phyloP scores from a whole-genome alignment of 2,797 vertebrate genomes.

The Morus bassanus region DNA sequence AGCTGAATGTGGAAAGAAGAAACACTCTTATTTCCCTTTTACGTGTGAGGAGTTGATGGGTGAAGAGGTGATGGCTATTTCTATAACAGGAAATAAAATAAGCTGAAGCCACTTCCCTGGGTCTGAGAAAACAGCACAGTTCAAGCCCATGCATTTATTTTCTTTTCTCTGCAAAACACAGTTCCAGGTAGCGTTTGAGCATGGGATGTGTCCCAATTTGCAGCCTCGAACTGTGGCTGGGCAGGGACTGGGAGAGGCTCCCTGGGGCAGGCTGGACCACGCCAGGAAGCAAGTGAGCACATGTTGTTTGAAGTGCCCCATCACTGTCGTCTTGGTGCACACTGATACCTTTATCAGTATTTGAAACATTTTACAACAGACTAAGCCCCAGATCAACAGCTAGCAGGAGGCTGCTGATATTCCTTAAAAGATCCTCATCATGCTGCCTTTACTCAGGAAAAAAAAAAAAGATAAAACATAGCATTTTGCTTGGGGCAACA shows the following conservation, averaged over 20 bases:
- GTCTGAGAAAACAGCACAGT: neutral
- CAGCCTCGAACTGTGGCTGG: rapidly evolving
- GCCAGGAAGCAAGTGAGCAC: neutral
- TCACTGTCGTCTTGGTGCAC: neutral
- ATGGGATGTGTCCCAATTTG: neutral
- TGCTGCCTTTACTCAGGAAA: neutral
- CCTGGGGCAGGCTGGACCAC: neutral
- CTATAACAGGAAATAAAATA: neutral
- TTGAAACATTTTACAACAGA: neutral
- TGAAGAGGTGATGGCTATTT: neutral
- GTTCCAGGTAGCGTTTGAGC: neutral
- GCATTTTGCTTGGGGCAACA: neutral
- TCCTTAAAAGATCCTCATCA: neutral
- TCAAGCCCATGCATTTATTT: neutral
- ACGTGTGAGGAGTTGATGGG: rapidly evolving
- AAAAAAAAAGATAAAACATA: neutral
- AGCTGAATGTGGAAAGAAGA: neutral
- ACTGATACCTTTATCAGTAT: neutral
- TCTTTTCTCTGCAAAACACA: neutral
- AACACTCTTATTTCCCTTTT: neutral
- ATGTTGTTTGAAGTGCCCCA: rapidly evolving
- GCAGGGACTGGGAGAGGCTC: neutral
- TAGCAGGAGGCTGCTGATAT: neutral
- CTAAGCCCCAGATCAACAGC: neutral
- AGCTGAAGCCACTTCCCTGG: neutral